These are phyloP conservation scores for Pinctada fucata DNA, from an alignment of 2,888 invertebrate genomes.

Conservation along the genomic window DNA sequence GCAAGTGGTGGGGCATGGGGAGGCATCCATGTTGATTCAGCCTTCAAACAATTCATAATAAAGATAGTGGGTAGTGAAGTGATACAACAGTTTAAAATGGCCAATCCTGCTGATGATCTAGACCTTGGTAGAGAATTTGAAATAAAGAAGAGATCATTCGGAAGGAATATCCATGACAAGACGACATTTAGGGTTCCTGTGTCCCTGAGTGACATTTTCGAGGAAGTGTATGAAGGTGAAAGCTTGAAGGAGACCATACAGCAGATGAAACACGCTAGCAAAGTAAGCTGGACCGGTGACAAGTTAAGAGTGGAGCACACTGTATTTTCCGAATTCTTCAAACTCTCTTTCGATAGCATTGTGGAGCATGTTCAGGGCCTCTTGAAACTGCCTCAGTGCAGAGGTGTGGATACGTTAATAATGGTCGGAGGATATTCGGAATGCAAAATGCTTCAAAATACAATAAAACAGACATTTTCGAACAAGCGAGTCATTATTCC, in stretches of 20 bases:
- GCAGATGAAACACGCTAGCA: conserved; percentile 11
- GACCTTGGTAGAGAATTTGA: conserved; percentile 38
- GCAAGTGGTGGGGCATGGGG: conserved; percentile 45
- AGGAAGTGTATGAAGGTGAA: conserved; percentile 12
- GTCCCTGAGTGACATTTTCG: conserved; percentile 25
- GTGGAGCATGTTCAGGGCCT: conserved; percentile 40
- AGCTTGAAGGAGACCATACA: conserved; percentile 14
- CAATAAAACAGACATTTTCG: conserved; percentile 36
- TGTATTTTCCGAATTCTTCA: conserved; percentile 40
- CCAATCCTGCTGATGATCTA: conserved; percentile 25
- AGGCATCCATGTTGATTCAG: conserved; percentile 38
- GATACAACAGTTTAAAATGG: conserved; percentile 26
- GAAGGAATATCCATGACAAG: neutral
- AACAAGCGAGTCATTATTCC: conserved; percentile 48
- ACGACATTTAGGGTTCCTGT: conserved; percentile 32
- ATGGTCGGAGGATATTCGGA: conserved; percentile 58
- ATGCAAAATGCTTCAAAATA: conserved; percentile 43
- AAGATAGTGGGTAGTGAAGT: conserved; percentile 29
- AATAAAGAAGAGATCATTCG: conserved; percentile 33
- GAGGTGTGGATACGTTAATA: conserved; percentile 43
- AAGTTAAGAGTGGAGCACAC: conserved; percentile 37
- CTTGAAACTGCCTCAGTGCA: conserved; percentile 29
- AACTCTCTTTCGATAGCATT: conserved; percentile 38
- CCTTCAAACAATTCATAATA: conserved; percentile 31
- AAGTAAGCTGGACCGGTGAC: conserved; percentile 26